phyloP scores from a whole-genome alignment of 2,888 invertebrate genomes.

The Biston stratarius region DNA sequence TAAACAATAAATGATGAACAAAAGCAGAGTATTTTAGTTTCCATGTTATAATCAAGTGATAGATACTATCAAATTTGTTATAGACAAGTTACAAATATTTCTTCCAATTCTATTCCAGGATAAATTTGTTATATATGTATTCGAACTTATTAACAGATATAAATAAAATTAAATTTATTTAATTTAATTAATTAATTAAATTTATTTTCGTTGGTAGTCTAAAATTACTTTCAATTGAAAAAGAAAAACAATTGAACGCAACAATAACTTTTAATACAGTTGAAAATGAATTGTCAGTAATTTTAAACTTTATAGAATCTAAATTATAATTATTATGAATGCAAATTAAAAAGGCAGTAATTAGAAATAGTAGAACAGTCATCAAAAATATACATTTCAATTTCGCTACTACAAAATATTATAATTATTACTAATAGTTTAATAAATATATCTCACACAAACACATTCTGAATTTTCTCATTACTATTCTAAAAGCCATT shows the following conservation, averaged over 20 bases:
- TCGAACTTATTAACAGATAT: background rate
- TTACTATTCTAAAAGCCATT: background rate
- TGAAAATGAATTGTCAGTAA: no score
- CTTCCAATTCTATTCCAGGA: background rate
- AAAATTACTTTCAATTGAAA: no score
- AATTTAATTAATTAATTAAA: no score
- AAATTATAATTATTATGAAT: background rate
- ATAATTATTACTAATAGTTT: background rate
- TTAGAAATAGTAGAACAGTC: no score
- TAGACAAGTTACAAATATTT: no score
- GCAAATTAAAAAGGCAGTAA: slow-evolving; percentile 9
- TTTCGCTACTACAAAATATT: no score
- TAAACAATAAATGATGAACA: background rate
- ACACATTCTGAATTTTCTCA: background rate
- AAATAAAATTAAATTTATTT: background rate
- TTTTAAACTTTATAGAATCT: no score
- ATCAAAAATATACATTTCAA: background rate
- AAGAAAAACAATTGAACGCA: no score
- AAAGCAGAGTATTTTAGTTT: slow-evolving; percentile 3
- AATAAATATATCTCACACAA: background rate
- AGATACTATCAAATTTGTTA: no score
- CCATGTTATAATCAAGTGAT: background rate
- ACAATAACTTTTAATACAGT: no score
- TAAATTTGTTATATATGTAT: background rate
- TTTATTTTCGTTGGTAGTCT: no score